Base-by-base conservation (phyloP, 2,113 vertebrate species). In the Gracilinanus agilis region DNA sequence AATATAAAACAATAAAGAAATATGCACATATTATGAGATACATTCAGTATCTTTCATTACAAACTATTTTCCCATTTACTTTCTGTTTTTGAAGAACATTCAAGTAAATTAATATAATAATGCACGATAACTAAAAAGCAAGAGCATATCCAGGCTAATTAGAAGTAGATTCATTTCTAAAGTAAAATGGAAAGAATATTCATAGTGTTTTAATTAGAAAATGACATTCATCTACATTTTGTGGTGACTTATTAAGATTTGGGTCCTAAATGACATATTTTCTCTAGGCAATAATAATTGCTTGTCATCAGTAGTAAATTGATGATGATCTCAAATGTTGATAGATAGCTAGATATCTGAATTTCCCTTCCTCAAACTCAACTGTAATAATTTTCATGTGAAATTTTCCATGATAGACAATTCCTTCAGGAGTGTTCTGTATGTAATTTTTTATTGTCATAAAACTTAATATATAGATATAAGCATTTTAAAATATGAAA, bases 261-360 rank as follows among this genome's bases (percentile, higher is more conserved):
- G 24, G 3, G 94, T 92, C 94, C 25, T 92, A 96, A 93, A 90
- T 96, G 40, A 88, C 10, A 40, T 54, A 53, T 94, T 94, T 96
- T 95, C 93, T 67, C 91, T 67, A 0, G 49, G 53, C 19, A 67
- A 92, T 67, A 93, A 90, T 19, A 90, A 95, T 93, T 95, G 40
- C 54, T 89, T 94, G 49, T 94, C 94, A 94, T 95, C 75, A 94
- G 13, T 49, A 49, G 49, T 49, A 49, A 49, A 49, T 49, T 49
- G 49, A 49, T 49, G 5, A 49, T 49, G 5, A 49, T 49, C 5
- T 49, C 49, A 49, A 49, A 49, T 49, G 49, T 49, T 49, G 49
- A 49, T 49, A 49, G 49, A 49, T 49, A 49, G 49, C 49, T 49
- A 49, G 49, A 49, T 49, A 49, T 49, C 49, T 49, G 5, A 2